These are phyloP conservation scores for Drosophila tsacasi DNA, from an alignment of 1,140 invertebrate genomes.

Conservation along the genomic window DNA sequence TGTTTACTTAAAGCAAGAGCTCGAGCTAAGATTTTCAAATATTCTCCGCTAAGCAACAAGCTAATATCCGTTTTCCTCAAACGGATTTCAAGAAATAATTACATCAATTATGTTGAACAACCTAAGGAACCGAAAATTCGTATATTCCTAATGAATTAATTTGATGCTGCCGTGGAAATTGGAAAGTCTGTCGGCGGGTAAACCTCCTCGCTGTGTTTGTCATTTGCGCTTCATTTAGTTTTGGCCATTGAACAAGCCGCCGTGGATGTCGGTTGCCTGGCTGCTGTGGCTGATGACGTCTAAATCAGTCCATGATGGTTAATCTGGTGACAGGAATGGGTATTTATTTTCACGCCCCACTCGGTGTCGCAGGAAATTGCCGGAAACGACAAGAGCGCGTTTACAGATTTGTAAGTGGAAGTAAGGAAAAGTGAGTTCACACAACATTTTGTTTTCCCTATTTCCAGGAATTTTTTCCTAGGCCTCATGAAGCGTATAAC, in stretches of 20 bases:
- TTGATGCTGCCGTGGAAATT: constrained; percentile 5
- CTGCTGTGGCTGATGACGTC: constrained; percentile 13
- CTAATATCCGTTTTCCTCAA: not conserved
- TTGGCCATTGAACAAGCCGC: constrained; percentile 5
- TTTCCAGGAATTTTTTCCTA: constrained; percentile 3
- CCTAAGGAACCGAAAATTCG: constrained; percentile 3
- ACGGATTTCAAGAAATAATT: constrained; percentile 4
- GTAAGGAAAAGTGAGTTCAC: constrained; percentile 2
- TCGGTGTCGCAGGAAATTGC: constrained; percentile 10
- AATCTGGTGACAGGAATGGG: not conserved
- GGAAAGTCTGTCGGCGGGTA: constrained; percentile 3
- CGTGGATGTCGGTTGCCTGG: not conserved
- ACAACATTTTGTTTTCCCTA: constrained; percentile 6
- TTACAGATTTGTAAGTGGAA: constrained; percentile 15
- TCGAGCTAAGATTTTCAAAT: not conserved
- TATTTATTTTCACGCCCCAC: constrained; percentile 9
- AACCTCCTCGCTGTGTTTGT: constrained; percentile 42
- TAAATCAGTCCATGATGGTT: constrained; percentile 33
- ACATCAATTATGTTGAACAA: constrained; percentile 14
- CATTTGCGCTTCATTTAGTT: constrained; percentile 56
- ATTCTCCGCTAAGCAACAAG: constrained; percentile 1
- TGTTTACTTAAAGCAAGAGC: not conserved
- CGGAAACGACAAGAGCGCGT: constrained; percentile 1
- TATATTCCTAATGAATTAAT: constrained; percentile 33
- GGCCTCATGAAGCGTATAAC: not conserved